phyloP scores from a whole-genome alignment of 2,797 vertebrate genomes.

The Leptodactylus fallax region DNA sequence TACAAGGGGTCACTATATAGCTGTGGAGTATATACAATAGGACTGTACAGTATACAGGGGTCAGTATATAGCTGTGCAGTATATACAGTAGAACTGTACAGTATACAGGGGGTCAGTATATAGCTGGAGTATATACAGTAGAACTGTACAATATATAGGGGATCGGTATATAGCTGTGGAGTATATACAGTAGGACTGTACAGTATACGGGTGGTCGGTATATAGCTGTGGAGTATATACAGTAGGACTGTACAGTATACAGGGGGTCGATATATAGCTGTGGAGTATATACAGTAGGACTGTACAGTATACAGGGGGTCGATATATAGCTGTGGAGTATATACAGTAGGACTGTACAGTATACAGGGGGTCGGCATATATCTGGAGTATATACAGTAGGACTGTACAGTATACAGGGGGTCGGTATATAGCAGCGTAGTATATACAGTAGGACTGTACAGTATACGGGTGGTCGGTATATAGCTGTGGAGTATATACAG shows the following conservation, averaged over 20 bases:
- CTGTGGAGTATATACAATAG: neutral
- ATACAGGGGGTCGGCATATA: neutral
- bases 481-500: neutral
- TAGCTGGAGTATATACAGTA: neutral
- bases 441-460: neutral
- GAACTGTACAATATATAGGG: neutral
- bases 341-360: neutral
- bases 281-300: neutral
- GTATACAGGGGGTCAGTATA: neutral
- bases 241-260: neutral
- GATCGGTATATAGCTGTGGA: neutral
- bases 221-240: neutral
- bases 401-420: too few species aligned
- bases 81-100: neutral
- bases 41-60: neutral
- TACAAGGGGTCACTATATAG: too few species aligned
- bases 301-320: neutral
- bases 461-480: neutral
- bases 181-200: neutral
- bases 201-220: too few species aligned
- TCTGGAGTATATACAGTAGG: neutral
- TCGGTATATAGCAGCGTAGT: neutral
- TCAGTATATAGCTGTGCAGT: neutral
- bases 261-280: neutral
- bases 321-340: neutral